phyloP scores from a whole-genome alignment of 2,888 invertebrate genomes.

The Cryptocephalus primarius region DNA sequence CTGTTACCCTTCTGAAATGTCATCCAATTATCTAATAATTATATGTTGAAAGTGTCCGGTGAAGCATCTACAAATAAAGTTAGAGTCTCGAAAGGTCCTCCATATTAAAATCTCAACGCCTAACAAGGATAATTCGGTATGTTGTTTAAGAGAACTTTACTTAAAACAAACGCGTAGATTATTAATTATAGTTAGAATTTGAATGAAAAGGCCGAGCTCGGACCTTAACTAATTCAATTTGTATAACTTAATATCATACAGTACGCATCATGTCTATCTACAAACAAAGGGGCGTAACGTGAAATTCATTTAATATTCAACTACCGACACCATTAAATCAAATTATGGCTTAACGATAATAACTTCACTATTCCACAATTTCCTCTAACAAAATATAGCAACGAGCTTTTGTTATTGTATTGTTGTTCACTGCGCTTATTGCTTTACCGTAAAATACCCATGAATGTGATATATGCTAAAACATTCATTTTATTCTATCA shows the following conservation, averaged over 20 bases:
- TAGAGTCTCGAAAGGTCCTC: no score
- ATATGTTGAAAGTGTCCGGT: no score
- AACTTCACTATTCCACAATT: conserved; percentile 11
- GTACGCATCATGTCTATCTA: conserved; percentile 15
- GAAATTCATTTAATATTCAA: conserved; percentile 16
- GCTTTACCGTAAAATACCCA: no score
- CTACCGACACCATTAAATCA: conserved; percentile 15
- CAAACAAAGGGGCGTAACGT: conserved; percentile 14
- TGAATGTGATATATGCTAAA: no score
- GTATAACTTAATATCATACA: conserved; percentile 17
- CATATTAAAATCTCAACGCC: no score
- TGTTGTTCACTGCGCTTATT: no score
- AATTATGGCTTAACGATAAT: conserved; percentile 19
- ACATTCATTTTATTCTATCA: no score
- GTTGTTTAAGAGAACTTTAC: conserved; percentile 5
- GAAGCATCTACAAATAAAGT: no score
- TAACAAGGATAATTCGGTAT: conserved; percentile 1
- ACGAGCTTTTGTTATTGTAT: no score
- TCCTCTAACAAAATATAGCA: neutral
- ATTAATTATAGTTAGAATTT: conserved; percentile 13
- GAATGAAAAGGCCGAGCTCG: conserved; percentile 13
- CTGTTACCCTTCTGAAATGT: no score
- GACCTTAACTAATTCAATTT: conserved; percentile 18
- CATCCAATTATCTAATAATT: no score
- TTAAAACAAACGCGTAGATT: conserved; percentile 10